Percentiles rank a stretch among this genome's conserved stretches.
Evolutionary conservation across 1,140 invertebrate species (phyloP).

Genomic region (Hormaphis cornu): DNA sequence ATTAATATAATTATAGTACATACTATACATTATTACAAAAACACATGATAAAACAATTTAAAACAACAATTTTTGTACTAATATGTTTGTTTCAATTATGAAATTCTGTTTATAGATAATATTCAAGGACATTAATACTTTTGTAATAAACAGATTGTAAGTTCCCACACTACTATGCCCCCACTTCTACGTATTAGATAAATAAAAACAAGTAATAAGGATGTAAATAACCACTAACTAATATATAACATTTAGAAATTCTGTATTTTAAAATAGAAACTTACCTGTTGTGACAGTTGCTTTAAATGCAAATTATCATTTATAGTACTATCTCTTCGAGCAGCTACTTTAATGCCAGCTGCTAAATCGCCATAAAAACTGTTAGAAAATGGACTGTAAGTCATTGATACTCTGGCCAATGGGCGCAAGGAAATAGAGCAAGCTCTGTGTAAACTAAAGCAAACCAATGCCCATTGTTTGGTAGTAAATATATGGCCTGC

Average conservation of each 20-base stretch:
- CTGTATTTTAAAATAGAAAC: background rate
- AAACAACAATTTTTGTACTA: no score
- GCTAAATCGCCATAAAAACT: constrained; percentile 88
- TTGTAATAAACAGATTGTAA: no score
- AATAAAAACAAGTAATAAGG: no score
- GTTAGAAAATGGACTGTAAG: constrained; percentile 78
- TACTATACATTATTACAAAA: no score
- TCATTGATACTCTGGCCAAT: constrained; percentile 71
- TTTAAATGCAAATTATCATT: constrained; percentile 71
- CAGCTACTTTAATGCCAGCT: constrained; percentile 79
- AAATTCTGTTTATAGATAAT: no score
- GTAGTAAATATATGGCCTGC: constrained; percentile 68
- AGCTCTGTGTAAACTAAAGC: constrained; percentile 65
- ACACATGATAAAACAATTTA: no score
- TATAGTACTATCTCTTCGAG: constrained; percentile 69
- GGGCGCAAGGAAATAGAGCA: constrained; percentile 73
- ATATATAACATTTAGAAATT: background rate
- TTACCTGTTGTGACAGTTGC: constrained; percentile 74
- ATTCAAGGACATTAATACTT: no score
- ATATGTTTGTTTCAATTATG: no score
- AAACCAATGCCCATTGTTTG: constrained; percentile 75
- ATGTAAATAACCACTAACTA: no score
- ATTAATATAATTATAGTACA: no score
- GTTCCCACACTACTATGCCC: no score
- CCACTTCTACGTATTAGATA: no score